Percentiles rank a stretch among this genome's conserved stretches.
Conservation (phyloP, 2,797 vertebrate species). For the Helostoma temminkii region DNA sequence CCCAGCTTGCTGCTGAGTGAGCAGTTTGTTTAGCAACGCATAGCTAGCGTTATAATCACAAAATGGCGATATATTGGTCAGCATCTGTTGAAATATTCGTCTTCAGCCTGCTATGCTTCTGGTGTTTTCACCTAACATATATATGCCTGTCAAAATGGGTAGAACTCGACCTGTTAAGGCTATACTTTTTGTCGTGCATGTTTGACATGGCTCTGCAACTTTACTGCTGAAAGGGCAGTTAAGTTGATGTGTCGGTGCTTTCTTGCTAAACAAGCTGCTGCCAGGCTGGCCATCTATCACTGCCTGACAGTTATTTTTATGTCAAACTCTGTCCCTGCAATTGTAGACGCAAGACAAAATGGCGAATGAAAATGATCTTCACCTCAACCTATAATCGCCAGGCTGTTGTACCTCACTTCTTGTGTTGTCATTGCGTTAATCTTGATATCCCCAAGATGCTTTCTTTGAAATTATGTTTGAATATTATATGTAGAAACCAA, state of each 20-base stretch:
- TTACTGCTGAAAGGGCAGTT: slow-evolving; percentile 74
- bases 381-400: slow-evolving; percentile 15
- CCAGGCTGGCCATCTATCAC: slow-evolving; percentile 66
- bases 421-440: slow-evolving; percentile 8
- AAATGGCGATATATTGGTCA: slow-evolving; percentile 80
- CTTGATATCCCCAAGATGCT: not conserved
- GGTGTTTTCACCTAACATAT: not conserved
- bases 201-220: slow-evolving; percentile 65
- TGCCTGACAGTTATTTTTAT: slow-evolving; percentile 76
- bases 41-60: slow-evolving; percentile 73
- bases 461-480: not conserved
- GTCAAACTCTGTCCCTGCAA: slow-evolving; percentile 62
- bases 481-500: slow-evolving; percentile 1
- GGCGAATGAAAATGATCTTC: slow-evolving; percentile 72
- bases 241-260: slow-evolving; percentile 64
- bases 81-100: slow-evolving; percentile 33
- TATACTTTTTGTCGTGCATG: slow-evolving; percentile 17
- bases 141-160: not conserved
- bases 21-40: slow-evolving; percentile 49
- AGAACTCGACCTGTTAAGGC: not conserved
- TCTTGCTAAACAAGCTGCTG: slow-evolving; percentile 49
- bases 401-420: not conserved
- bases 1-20: slow-evolving; percentile 42
- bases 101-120: slow-evolving; percentile 9
- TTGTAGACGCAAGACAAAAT: slow-evolving; percentile 82